phyloP scores from a whole-genome alignment of 2,888 invertebrate genomes.

The Acrobasis suavella region DNA sequence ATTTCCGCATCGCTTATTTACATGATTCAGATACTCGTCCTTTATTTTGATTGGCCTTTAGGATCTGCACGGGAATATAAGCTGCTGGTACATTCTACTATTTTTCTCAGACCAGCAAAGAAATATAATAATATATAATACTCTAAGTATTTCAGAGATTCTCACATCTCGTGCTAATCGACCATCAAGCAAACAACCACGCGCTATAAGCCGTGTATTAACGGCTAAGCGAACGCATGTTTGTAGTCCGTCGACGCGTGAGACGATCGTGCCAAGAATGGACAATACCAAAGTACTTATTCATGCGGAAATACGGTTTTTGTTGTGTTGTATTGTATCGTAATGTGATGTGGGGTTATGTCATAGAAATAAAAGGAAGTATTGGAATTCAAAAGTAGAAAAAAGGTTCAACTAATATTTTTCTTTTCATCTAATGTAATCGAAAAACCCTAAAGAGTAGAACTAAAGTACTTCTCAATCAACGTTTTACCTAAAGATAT shows the following conservation, averaged over 20 bases:
- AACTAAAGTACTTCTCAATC: too few relatives aligned
- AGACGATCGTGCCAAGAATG: background rate
- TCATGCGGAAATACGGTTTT: background rate
- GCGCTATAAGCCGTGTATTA: background rate
- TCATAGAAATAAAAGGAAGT: background rate
- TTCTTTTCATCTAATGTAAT: too few relatives aligned
- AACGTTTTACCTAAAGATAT: too few relatives aligned
- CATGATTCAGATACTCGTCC: too few relatives aligned
- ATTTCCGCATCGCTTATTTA: too few relatives aligned
- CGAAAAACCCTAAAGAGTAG: too few relatives aligned
- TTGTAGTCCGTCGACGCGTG: background rate
- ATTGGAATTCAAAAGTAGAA: background rate
- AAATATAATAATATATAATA: background rate
- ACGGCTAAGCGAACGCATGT: background rate
- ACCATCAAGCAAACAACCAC: background rate
- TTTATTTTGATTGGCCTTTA: too few relatives aligned
- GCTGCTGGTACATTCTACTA: too few relatives aligned
- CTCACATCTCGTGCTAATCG: background rate
- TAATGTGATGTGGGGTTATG: background rate
- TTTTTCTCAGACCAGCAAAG: too few relatives aligned
- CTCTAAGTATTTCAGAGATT: background rate
- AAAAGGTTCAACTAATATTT: background rate
- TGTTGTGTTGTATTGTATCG: background rate
- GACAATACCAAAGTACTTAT: slow-evolving; percentile 1
- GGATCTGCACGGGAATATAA: too few relatives aligned